Conservation (phyloP, 1,140 invertebrate genomes). For the Panonychus citri region DNA sequence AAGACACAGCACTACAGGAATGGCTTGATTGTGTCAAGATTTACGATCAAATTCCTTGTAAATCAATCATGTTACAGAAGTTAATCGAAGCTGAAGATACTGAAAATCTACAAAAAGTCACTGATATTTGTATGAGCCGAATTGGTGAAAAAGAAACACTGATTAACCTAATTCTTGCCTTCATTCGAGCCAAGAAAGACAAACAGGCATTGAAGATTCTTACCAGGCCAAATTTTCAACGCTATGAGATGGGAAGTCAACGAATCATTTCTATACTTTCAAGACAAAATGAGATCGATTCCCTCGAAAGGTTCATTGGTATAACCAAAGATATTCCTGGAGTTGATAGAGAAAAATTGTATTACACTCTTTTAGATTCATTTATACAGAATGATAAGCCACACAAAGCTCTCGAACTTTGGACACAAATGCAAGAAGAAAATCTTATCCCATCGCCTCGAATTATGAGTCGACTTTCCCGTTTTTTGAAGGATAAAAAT, state of each 20-base stretch:
- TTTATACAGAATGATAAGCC: constrained; percentile 9
- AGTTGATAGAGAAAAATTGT: constrained; percentile 1
- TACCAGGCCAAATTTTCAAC: constrained; percentile 15
- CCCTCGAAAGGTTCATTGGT: not conserved
- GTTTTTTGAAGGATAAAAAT: constrained; percentile 9
- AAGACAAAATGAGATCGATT: not conserved
- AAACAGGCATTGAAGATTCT: constrained; percentile 18
- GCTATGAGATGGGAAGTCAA: not conserved
- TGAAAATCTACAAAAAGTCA: constrained; percentile 16
- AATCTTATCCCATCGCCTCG: constrained; percentile 9
- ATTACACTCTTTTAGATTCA: not conserved
- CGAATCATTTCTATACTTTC: not conserved
- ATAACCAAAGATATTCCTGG: not conserved
- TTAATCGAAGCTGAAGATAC: constrained; percentile 17
- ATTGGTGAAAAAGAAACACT: constrained; percentile 16
- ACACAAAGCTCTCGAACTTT: constrained; percentile 14
- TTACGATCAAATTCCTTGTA: constrained; percentile 8
- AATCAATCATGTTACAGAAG: constrained; percentile 12
- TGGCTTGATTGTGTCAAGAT: constrained; percentile 5
- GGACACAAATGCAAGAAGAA: constrained; percentile 17
- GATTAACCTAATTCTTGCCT: constrained; percentile 15
- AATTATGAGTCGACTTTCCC: constrained; percentile 14
- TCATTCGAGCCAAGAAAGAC: constrained; percentile 13
- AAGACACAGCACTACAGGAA: constrained; percentile 2
- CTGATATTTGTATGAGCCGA: constrained; percentile 14